Conservation (phyloP, 2,797 vertebrate species). For the Ficedula albicollis region DNA sequence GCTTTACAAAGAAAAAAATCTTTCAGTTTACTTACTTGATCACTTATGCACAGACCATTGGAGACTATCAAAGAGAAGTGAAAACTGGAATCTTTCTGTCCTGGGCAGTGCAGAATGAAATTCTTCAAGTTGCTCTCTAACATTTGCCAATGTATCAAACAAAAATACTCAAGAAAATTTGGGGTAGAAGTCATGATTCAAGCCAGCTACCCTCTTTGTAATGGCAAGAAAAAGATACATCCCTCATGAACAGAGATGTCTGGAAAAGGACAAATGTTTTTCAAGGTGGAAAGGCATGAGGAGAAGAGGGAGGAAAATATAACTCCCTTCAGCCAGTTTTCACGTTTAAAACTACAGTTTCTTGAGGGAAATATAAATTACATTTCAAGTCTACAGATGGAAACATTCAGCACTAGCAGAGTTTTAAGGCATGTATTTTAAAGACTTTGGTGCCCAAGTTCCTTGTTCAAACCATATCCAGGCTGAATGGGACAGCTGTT, state of each 20-base stretch:
- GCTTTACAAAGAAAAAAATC: background rate
- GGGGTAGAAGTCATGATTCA: background rate
- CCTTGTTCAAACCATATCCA: background rate
- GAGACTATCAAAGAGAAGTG: background rate
- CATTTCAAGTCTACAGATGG: background rate
- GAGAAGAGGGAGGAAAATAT: background rate
- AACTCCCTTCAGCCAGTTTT: background rate
- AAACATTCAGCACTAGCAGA: background rate
- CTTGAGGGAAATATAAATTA: background rate
- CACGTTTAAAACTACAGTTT: background rate
- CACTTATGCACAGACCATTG: background rate
- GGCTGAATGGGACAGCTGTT: background rate
- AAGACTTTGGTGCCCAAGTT: background rate
- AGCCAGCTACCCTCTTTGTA: background rate
- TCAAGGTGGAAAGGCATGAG: fast-evolving
- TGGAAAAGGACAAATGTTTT: background rate
- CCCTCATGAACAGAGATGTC: background rate
- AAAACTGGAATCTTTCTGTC: background rate
- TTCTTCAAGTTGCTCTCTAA: background rate
- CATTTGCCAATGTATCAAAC: background rate
- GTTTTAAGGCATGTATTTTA: background rate
- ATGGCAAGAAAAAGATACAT: background rate
- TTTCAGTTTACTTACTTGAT: background rate
- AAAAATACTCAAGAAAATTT: background rate
- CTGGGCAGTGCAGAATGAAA: background rate